Base-by-base conservation (phyloP, 2,888 invertebrate species). In the Lymantria monacha region DNA sequence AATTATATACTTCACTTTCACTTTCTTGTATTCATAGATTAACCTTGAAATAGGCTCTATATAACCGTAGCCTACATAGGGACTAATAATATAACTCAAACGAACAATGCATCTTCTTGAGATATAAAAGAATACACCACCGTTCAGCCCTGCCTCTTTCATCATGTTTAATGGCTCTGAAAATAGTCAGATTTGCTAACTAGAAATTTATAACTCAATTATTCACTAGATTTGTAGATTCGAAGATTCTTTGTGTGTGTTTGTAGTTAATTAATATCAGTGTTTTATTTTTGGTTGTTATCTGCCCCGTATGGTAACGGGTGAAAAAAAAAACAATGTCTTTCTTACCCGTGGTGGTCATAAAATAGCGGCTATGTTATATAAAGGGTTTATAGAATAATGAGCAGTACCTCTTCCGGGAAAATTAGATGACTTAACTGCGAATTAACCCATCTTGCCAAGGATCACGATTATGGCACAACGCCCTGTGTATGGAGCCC, bases 91-190 rank as follows among this genome's bases (percentile, higher is more conserved):
- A 15, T 51, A 53, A 51, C 48, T n/a, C 40, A n/a, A 7, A 33
- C 52, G 49, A 67, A 64, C 63, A 68, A 69, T 63, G 57, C 57
- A 55, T 61, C 55, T 67, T 67, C 61, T 61, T 57, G 62, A 55
- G 58, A 58, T 59, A 52, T 63, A 59, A 66, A 69, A 66, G 61
- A 66, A 66, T 59, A 55, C 55, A 44, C 60, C 50, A 51, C 50
- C 44, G 42, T 37, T 47, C 54, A 59, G 49, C 46, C 53, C 62
- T 53, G 57, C 58, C 57, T 57, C 67, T 64, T 66, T 56, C 61
- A 64, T 59, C 42, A 63, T 68, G 69, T 51, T 69, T 67, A 71
- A 67, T 71, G 66, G 63, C 59, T 66, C 61, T 55, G 68, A 63
- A 70, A 69, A 72, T 61, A 48, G 51, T 40, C 46, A 49, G 53